Evolutionary conservation across 2,888 invertebrate genomes (phyloP), one percentile per base, ranked within the genome.

Genomic region (Habroteleia sp.): DNA sequence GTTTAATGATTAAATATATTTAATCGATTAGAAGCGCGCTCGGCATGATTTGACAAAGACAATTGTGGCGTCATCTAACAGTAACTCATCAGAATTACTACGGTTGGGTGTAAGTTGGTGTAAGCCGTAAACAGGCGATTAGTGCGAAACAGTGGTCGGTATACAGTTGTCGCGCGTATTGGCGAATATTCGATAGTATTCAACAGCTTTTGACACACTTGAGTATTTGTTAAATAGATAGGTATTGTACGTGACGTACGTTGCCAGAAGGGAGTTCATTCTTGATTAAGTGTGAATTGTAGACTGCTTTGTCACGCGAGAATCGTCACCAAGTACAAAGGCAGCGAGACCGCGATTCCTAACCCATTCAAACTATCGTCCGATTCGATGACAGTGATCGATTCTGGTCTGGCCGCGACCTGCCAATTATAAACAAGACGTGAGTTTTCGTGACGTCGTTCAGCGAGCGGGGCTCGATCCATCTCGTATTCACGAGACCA

Each of bases 61-160:
- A n/a, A n/a, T n/a, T n/a, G n/a, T n/a, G n/a, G n/a, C n/a, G n/a
- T n/a, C n/a, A n/a, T n/a, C n/a, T n/a, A n/a, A n/a, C n/a, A n/a
- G n/a, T n/a, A n/a, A n/a, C n/a, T n/a, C n/a, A n/a, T n/a, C n/a
- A n/a, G n/a, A n/a, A n/a, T n/a, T n/a, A n/a, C n/a, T n/a, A n/a
- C n/a, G n/a, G n/a, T n/a, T n/a, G n/a, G n/a, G n/a, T n/a, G n/a
- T n/a, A n/a, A n/a, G n/a, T n/a, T n/a, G n/a, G n/a, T n/a, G n/a
- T n/a, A n/a, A n/a, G n/a, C n/a, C 42, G 52, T 65, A 65, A 65
- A 65, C 63, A 63, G 63, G 41, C 25, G n/a, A n/a, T n/a, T n/a
- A n/a, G n/a, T n/a, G n/a, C 3, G 50, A 52, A 42, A 25, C 35
- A 65, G 65, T 54, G 42, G 37, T 60, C 46, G 46, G 46, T 60